phyloP scores from a whole-genome alignment of 2,888 invertebrate species.

The Metopia argyrocephala region DNA sequence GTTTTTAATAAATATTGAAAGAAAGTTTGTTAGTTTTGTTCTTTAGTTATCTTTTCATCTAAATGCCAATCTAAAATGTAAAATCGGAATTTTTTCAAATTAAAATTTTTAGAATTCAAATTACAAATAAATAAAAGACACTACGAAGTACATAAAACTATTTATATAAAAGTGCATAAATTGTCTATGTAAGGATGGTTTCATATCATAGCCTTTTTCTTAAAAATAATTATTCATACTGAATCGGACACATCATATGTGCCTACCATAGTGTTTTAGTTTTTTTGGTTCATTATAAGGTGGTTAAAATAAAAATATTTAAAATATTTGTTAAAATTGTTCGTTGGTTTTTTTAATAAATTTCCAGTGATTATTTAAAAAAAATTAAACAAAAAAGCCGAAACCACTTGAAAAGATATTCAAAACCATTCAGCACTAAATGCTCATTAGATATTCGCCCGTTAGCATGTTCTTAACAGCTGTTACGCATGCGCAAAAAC shows the following conservation, averaged over 20 bases:
- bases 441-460: conserved; percentile 53
- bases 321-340: background rate
- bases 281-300: background rate
- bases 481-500: conserved; percentile 10
- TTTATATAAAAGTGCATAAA: no score
- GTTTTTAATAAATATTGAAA: no score
- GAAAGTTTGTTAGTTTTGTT: no score
- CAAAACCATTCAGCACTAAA: conserved; percentile 12
- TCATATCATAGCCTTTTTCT: no score
- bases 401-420: conserved; percentile 45
- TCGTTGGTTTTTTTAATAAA: background rate
- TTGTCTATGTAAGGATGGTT: no score
- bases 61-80: no score
- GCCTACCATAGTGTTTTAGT: background rate
- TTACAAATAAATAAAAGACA: no score
- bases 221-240: no score
- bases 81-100: no score
- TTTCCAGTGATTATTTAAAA: conserved; percentile 15
- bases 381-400: background rate
- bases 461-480: conserved; percentile 44
- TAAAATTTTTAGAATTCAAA: no score
- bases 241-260: background rate
- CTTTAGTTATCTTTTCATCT: no score
- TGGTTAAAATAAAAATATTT: background rate
- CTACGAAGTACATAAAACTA: no score